Evolutionary conservation across 37 sponge, comb jelly and placozoan species (phyloP).

Genomic region (Eunapius fragilis): DNA sequence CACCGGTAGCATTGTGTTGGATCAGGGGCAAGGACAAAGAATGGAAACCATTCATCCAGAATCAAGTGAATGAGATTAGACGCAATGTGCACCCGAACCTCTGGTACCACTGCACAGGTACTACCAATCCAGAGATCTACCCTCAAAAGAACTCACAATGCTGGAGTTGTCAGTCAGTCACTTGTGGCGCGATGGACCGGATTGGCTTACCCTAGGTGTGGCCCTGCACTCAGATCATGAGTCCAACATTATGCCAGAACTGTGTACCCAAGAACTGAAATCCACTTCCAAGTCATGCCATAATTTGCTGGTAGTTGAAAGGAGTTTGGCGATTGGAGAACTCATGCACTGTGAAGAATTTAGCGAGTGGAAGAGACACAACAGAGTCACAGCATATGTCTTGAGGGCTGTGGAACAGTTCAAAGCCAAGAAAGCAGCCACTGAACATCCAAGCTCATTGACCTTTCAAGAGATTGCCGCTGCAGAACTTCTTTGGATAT

Average conservation of each 20-base stretch:
- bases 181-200: slow-evolving; percentile 5
- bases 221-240: neutral
- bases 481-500: slow-evolving; percentile 21
- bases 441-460: neutral
- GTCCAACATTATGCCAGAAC: slow-evolving; percentile 1
- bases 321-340: neutral
- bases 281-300: slow-evolving; percentile 2
- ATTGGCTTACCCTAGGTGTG: slow-evolving; percentile 1
- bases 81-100: neutral
- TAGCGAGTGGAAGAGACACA: neutral
- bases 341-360: slow-evolving; percentile 16
- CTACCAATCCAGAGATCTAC: slow-evolving; percentile 12
- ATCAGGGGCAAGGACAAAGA: slow-evolving; percentile 17
- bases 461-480: neutral
- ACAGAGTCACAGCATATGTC: slow-evolving; percentile 43
- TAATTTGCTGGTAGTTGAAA: neutral
- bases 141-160: neutral
- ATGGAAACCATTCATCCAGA: slow-evolving; percentile 32
- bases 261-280: slow-evolving; percentile 20
- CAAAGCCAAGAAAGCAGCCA: slow-evolving; percentile 1
- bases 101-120: slow-evolving; percentile 14
- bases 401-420: neutral
- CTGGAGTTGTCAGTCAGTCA: slow-evolving; percentile 1
- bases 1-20: neutral
- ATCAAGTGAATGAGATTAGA: slow-evolving; percentile 23